Percentiles rank a stretch among this genome's conserved stretches.
Evolutionary conservation across 1,140 invertebrate genomes (phyloP).

Genomic region (Drosophila nigrodunni): DNA sequence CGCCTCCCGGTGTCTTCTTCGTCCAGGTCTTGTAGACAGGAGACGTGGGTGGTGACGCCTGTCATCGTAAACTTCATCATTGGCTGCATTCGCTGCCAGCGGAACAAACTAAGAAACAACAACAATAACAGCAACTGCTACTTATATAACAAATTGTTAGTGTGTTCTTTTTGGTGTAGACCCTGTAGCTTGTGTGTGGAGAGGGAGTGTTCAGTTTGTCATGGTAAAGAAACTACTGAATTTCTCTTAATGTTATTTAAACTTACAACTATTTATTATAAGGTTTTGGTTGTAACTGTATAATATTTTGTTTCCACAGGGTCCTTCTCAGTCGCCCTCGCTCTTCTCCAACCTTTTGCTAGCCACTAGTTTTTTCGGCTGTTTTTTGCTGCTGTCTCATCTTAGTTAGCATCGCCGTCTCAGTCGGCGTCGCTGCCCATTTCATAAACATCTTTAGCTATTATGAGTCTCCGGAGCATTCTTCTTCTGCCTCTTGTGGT

Average conservation of each 20-base stretch:
- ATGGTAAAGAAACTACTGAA: too few species aligned
- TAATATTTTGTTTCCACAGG: conserved; percentile 3
- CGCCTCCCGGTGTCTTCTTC: conserved; percentile 44
- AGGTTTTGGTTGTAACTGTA: conserved; percentile 12
- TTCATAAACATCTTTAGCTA: conserved; percentile 74
- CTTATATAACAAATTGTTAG: conserved; percentile 75
- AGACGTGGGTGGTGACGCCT: conserved; percentile 82
- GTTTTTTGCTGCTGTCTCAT: conserved; percentile 33
- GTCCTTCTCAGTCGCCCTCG: background rate
- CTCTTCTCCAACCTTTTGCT: background rate
- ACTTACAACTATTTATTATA: background rate
- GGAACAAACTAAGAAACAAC: conserved; percentile 31
- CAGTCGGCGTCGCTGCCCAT: conserved; percentile 71
- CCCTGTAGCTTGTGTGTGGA: background rate
- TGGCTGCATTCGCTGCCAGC: conserved; percentile 59
- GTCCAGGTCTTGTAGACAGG: conserved; percentile 31
- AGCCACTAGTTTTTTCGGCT: conserved; percentile 47
- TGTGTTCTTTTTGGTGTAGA: conserved; percentile 25
- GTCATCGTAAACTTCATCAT: conserved; percentile 83
- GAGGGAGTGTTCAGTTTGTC: too few species aligned
- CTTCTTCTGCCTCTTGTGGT: background rate
- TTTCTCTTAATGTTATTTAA: too few species aligned
- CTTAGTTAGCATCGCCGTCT: conserved; percentile 4
- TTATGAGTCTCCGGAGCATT: conserved; percentile 62
- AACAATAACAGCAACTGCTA: conserved; percentile 35